These are phyloP conservation scores for Alfaro cultratus DNA, from an alignment of 2,797 vertebrate species.

Conservation along the genomic window DNA sequence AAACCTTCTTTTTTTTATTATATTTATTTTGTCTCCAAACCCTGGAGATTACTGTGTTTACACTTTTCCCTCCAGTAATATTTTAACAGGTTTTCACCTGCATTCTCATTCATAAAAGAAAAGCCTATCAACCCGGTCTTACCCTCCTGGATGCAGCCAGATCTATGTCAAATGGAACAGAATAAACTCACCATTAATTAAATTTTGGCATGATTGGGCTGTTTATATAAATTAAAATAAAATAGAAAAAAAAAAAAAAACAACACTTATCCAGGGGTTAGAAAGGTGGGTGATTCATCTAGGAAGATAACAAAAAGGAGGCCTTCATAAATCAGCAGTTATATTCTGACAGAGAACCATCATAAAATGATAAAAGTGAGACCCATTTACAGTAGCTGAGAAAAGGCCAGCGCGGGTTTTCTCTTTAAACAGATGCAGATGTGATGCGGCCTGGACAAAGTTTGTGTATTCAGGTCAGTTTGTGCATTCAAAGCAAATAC, in stretches of 20 bases:
- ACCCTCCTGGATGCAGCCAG: conserved; percentile 2
- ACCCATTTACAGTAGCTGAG: conserved; percentile 10
- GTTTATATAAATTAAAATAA: neutral
- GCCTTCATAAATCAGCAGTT: neutral
- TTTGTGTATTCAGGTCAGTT: conserved; percentile 70
- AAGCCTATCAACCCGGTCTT: neutral
- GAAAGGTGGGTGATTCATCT: conserved; percentile 9
- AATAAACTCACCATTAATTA: neutral
- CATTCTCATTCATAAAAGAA: neutral
- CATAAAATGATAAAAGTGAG: conserved; percentile 24
- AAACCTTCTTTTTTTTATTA: neutral
- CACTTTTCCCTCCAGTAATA: neutral
- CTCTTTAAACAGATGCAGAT: conserved; percentile 57
- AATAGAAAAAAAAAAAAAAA: conserved; percentile 2
- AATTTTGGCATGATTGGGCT: neutral
- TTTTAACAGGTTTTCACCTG: neutral
- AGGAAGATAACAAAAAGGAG: neutral
- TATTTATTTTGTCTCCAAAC: neutral
- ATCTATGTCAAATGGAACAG: neutral
- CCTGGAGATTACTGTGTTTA: neutral
- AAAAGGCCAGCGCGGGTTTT: neutral
- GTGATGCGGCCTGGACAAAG: conserved; percentile 37
- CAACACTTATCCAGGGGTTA: neutral
- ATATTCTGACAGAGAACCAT: conserved; percentile 1
- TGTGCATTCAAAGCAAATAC: conserved; percentile 71